Conservation (phyloP, 1,140 invertebrate species). For the Microplitis mediator region DNA sequence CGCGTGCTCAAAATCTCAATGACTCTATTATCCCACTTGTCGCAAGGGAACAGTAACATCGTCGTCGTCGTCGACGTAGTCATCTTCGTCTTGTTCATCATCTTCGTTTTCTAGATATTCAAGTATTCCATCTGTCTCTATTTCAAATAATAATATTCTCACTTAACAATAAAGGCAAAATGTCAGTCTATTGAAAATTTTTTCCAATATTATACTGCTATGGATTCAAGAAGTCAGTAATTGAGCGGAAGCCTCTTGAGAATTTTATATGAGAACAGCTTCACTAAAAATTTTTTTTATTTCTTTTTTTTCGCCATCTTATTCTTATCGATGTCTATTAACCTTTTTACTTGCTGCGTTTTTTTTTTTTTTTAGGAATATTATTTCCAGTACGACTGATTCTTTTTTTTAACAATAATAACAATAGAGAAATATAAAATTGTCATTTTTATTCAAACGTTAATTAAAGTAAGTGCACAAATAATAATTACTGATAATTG, state of each 20-base stretch:
- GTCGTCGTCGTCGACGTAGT: background rate
- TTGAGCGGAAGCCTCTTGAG: background rate
- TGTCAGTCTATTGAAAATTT: background rate
- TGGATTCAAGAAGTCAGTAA: background rate
- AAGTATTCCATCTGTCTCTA: background rate
- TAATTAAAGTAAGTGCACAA: too few species aligned
- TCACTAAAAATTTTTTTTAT: too few species aligned
- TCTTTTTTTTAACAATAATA: too few species aligned
- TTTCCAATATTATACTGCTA: background rate
- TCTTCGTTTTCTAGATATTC: background rate
- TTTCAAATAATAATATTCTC: background rate
- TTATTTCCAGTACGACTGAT: too few species aligned
- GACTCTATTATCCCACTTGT: constrained; percentile 28
- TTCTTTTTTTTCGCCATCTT: too few species aligned
- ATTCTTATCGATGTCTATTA: too few species aligned
- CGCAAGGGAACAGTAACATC: constrained; percentile 1
- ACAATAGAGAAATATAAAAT: too few species aligned
- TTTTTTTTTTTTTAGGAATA: too few species aligned
- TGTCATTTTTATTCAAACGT: too few species aligned
- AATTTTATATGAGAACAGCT: too few species aligned
- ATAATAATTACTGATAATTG: too few species aligned
- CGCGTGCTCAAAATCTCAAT: constrained; percentile 27
- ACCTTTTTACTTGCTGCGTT: too few species aligned
- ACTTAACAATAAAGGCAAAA: background rate
- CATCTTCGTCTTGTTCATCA: background rate